Conservation (phyloP, 2,113 vertebrate genomes). For the Patagioenas fasciata region DNA sequence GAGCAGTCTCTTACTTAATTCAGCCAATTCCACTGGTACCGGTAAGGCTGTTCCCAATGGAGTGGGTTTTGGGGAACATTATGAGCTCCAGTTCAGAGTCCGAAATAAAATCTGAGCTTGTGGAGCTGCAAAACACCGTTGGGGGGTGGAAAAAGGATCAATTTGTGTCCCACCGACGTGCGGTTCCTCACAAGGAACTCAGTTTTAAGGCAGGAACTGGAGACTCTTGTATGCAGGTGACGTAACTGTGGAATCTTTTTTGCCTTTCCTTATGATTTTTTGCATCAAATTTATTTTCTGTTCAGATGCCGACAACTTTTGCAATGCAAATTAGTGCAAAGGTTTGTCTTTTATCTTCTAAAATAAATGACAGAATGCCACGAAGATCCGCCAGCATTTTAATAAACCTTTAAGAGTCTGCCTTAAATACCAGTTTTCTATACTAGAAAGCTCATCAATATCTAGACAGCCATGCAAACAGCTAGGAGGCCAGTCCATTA, state of each 20-base stretch:
- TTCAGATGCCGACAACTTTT: constrained; percentile 20
- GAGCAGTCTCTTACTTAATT: background rate
- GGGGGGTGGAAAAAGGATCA: background rate
- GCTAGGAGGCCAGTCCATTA: constrained; percentile 92
- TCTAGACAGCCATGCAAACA: constrained; percentile 79
- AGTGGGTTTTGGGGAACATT: background rate
- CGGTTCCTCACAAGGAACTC: background rate
- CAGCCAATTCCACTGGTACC: background rate
- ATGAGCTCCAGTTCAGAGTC: background rate
- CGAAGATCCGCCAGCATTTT: constrained; percentile 29
- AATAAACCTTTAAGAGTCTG: constrained; percentile 60
- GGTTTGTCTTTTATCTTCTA: constrained; percentile 11
- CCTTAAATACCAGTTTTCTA: constrained; percentile 78
- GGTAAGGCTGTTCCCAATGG: background rate
- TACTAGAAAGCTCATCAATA: constrained; percentile 84
- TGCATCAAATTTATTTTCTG: background rate
- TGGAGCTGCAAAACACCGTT: background rate
- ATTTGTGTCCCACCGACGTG: background rate
- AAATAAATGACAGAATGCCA: background rate
- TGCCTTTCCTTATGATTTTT: background rate
- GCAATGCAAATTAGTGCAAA: background rate
- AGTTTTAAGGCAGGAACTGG: constrained; percentile 8
- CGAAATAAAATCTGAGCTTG: background rate
- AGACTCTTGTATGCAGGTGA: background rate
- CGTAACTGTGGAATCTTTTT: background rate